Base-by-base conservation (phyloP, 2,113 vertebrate species). In the Megalops atlanticus region DNA sequence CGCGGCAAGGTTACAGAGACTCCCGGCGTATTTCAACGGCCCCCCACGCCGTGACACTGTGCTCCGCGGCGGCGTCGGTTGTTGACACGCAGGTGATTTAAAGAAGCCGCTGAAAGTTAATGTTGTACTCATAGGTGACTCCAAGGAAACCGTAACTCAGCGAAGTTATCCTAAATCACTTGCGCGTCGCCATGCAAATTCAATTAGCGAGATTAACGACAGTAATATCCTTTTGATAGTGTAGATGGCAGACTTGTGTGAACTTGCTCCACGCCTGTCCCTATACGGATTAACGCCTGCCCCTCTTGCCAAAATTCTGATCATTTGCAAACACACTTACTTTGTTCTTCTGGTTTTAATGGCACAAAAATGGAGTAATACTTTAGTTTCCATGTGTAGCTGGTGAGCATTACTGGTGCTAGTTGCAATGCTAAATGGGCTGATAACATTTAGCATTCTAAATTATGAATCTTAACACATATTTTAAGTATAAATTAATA, bases 1-100 rank as follows among this genome's bases (percentile, higher is more conserved):
- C 33, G 38, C 54, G 31, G 58, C 82, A 85, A 85, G 88, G 86
- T 86, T 84, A 77, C 73, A 49, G 70, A 35, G 74, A 73, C 24
- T 33, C 38, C 81, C 86, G 85, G 85, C 83, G 85, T 92, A 90
- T 90, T 92, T 91, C 86, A 92, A 85, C 47, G 75, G 77, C 79
- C 81, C 83, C 69, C 45, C 45, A 36, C 33, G 41, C 31, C 38
- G 72, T 49, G 58, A 64, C 58, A 70, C 35, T 35, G 0, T 78
- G 84, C 68, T 84, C 87, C 84, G 83, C 77, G 45, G 41, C 72
- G 83, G 81, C 78, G 64, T 84, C 79, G 83, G 78, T 77, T 76
- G 77, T 81, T 82, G 71, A 81, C 86, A 73, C 41, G 58, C 15
- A 79, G 76, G 85, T 90, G 84, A 92, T 90, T 88, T 85, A 88